These are phyloP conservation scores for Hybos culiciformis DNA, from an alignment of 2,888 invertebrate genomes.

Conservation along the genomic window DNA sequence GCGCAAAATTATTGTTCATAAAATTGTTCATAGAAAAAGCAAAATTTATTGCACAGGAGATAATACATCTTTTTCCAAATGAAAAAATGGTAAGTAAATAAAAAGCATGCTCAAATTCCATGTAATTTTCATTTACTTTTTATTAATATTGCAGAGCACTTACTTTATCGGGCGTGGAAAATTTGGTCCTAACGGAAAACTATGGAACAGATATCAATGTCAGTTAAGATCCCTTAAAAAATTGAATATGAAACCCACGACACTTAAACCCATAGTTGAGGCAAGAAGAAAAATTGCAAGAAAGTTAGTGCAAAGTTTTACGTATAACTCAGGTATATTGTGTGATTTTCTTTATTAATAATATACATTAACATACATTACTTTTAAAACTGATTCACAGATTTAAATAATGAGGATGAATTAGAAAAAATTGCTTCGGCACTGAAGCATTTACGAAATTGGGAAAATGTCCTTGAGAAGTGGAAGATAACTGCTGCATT, in stretches of 20 bases:
- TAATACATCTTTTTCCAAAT: too few relatives aligned
- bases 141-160: not conserved
- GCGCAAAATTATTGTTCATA: too few relatives aligned
- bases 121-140: too few relatives aligned
- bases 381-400: conserved; percentile 1
- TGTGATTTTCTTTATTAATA: not conserved
- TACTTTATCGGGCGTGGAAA: not conserved
- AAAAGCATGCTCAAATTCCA: too few relatives aligned
- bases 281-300: not conserved
- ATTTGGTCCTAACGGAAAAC: not conserved
- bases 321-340: not conserved
- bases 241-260: not conserved
- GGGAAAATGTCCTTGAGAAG: not conserved
- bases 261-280: not conserved
- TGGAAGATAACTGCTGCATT: not conserved
- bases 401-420: conserved; percentile 1
- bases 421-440: not conserved
- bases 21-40: too few relatives aligned
- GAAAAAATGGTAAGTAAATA: too few relatives aligned
- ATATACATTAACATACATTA: not conserved
- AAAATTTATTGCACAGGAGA: too few relatives aligned
- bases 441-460: not conserved
- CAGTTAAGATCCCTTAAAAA: not conserved
- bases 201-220: not conserved
- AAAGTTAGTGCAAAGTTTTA: not conserved